A percentile compares a stretch with the other conserved stretches of the same genome.
phyloP scores from a whole-genome alignment of 2,888 invertebrate genomes.

The Iphiclides podalirius region DNA sequence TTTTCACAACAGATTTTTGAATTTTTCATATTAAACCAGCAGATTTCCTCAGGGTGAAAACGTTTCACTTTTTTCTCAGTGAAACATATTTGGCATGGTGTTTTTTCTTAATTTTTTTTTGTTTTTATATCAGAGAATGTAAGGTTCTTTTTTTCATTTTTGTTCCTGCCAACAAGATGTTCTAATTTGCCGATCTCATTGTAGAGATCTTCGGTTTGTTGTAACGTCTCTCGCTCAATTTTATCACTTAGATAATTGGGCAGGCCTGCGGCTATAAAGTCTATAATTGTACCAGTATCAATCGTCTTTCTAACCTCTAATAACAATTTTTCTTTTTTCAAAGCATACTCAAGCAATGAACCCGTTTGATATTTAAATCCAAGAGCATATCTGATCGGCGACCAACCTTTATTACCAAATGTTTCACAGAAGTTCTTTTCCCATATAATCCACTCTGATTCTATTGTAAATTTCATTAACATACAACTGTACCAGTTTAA shows the following conservation, averaged over 20 bases:
- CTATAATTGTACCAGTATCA: slow-evolving; percentile 24
- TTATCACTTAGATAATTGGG: too few species aligned
- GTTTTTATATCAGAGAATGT: slow-evolving; percentile 7
- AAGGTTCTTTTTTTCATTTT: slow-evolving; percentile 2
- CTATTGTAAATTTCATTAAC: slow-evolving; percentile 25
- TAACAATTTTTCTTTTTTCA: slow-evolving; percentile 30
- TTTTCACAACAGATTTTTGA: slow-evolving; percentile 22
- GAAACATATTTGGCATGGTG: slow-evolving; percentile 18
- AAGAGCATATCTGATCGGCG: slow-evolving; percentile 29
- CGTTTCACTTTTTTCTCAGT: slow-evolving; percentile 15
- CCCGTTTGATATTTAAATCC: slow-evolving; percentile 28
- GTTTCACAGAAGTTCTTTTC: slow-evolving; percentile 28
- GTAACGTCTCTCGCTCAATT: too few species aligned
- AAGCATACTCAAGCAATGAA: slow-evolving; percentile 28
- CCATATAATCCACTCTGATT: slow-evolving; percentile 27
- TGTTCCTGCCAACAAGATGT: slow-evolving; percentile 11
- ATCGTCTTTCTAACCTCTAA: slow-evolving; percentile 24
- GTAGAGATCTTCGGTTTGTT: background rate
- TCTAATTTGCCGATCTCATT: background rate
- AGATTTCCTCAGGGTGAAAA: slow-evolving; percentile 16
- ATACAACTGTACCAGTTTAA: slow-evolving; percentile 28
- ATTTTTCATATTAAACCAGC: slow-evolving; percentile 22
- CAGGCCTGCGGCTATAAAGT: slow-evolving; percentile 16
- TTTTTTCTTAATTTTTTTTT: slow-evolving; percentile 2
- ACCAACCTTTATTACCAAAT: slow-evolving; percentile 29